phyloP scores from a whole-genome alignment of 2,113 vertebrate genomes.

The human (Homo sapiens) region GRCh38 chr11:29743001-29743500 shows the following conservation, averaged over 20 bases:
- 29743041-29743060: background rate
- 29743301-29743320: background rate
- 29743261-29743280: background rate
- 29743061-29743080: background rate
- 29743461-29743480: conserved; percentile 25
- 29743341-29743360: background rate
- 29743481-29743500: background rate
- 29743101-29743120: background rate
- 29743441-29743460: conserved; percentile 47
- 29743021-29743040: background rate
- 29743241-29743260: background rate
- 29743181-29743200: background rate
- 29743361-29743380: background rate
- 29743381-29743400: conserved; percentile 26
- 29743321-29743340: background rate
- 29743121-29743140: background rate
- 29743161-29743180: background rate
- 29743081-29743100: background rate
- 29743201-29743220: background rate
- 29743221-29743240: background rate
- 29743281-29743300: background rate
- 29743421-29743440: background rate
- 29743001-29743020: background rate
- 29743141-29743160: background rate
- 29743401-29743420: background rate